These are phyloP conservation scores for Psilopsiagon aymara DNA, from an alignment of 2,113 vertebrate species.

Conservation along the genomic window DNA sequence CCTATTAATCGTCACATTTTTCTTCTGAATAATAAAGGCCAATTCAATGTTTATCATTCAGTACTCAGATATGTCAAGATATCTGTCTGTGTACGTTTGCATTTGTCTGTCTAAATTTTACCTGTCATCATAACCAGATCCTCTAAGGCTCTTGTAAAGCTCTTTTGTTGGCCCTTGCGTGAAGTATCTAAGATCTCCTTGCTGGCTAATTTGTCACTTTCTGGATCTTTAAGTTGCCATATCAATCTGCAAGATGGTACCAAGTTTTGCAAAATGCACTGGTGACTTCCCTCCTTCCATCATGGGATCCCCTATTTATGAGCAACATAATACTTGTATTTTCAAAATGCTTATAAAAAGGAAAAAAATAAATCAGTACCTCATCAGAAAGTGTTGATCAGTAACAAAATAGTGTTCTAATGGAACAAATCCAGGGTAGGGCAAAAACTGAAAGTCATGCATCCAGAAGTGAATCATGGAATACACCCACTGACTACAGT, in stretches of 20 bases:
- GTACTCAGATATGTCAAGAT: accelerated
- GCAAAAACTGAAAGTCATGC: slow-evolving; percentile 6
- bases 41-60: not conserved
- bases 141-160: not conserved
- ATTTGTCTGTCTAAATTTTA: not conserved
- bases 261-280: not conserved
- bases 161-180: not conserved
- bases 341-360: not conserved
- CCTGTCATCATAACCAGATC: not conserved
- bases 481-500: slow-evolving; percentile 11
- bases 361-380: not conserved
- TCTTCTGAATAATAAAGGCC: not conserved
- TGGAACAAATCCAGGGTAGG: not conserved
- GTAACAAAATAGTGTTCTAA: not conserved
- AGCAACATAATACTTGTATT: not conserved
- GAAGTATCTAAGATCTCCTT: not conserved
- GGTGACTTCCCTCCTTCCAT: not conserved
- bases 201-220: not conserved
- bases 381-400: not conserved
- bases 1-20: not conserved
- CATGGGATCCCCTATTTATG: not conserved
- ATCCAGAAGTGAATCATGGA: slow-evolving; percentile 8
- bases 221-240: not conserved
- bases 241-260: not conserved
- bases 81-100: not conserved